Evolutionary conservation across 92 coral and sea anemone genomes (phyloP), one percentile per base, ranked within the genome.

Genomic region (Desmophyllum pertusum): DNA sequence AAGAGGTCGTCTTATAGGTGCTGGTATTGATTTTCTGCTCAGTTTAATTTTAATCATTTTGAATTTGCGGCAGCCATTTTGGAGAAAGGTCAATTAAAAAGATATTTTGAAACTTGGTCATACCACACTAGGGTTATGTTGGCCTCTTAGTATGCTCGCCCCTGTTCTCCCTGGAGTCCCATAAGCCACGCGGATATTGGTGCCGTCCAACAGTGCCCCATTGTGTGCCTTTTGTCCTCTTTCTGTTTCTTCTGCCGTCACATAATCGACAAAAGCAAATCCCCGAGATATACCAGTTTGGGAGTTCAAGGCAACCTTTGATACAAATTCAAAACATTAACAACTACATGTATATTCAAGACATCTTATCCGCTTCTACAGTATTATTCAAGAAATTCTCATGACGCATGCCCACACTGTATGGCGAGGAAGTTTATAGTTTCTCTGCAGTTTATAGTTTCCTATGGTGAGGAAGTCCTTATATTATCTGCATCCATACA

Each of bases 141-240:
- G 91, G 15, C 83, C 77, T 0, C 95, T 93, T 38, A 89, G 80
- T 30, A 93, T 90, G 69, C 95, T 93, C 7, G 92, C 94, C 17
- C 95, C 98, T 13, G 90, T 87, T 64, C 95, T 84, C n/a, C 98
- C 98, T 30, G 98, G 98, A 66, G 97, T 93, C 31, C 98, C 97
- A 81, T 89, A 95, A 46, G 98, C 91, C 36, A 94, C 92, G 10
- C 98, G 93, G 55, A 95, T 88, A 73, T 88, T 84, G 25, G 93
- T 91, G 31, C 91, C 94, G 13, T 91, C 95, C 6, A 95, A 76
- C 61, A 78, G 59, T 8, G 93, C 92, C 9, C 97, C 95, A 86
- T 93, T 94, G 23, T 91, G 97, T 27, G 94, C 89, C 61, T 86
- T 87, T 64, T 93, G 98, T 11, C 92, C 96, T 86, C 77, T 87